These are phyloP conservation scores for Nemopilema nomurai DNA, from an alignment of 30 jellyfish, hydroid and myxozoan genomes.

Conservation along the genomic window DNA sequence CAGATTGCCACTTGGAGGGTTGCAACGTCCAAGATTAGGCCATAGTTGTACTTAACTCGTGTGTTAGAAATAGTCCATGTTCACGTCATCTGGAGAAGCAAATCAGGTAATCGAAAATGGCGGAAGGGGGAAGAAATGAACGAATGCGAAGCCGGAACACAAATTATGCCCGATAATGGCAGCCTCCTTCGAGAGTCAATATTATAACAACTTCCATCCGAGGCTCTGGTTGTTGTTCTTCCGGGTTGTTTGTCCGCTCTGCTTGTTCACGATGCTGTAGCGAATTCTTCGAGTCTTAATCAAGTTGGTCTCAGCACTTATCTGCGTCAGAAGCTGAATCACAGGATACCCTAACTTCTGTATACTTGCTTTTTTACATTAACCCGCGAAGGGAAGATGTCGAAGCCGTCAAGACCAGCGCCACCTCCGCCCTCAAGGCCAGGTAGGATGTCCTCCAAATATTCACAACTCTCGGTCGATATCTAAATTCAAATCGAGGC, in stretches of 20 bases:
- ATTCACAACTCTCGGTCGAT: background rate
- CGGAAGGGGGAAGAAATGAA: background rate
- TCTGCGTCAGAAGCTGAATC: background rate
- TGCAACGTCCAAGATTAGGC: too few relatives aligned
- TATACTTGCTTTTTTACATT: too few relatives aligned
- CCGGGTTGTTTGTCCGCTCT: conserved; percentile 10
- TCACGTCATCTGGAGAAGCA: too few relatives aligned
- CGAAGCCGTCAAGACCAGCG: conserved; percentile 89
- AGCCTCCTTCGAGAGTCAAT: background rate
- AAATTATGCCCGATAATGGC: background rate
- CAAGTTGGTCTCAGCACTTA: background rate
- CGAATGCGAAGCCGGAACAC: background rate
- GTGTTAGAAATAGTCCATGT: too few relatives aligned
- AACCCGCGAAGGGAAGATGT: background rate
- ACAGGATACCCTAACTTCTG: background rate
- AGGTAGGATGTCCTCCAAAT: conserved; percentile 41
- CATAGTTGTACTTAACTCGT: too few relatives aligned
- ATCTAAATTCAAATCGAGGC: background rate
- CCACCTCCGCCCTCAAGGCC: conserved; percentile 99
- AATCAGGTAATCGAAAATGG: too few relatives aligned
- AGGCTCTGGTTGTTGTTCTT: conserved; percentile 13
- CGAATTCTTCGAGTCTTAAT: background rate
- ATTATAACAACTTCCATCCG: background rate
- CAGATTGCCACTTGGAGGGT: too few relatives aligned
- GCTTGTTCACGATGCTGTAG: background rate